These are phyloP conservation scores for Bovichtus variegatus DNA, from an alignment of 2,797 vertebrate genomes.

Conservation along the genomic window DNA sequence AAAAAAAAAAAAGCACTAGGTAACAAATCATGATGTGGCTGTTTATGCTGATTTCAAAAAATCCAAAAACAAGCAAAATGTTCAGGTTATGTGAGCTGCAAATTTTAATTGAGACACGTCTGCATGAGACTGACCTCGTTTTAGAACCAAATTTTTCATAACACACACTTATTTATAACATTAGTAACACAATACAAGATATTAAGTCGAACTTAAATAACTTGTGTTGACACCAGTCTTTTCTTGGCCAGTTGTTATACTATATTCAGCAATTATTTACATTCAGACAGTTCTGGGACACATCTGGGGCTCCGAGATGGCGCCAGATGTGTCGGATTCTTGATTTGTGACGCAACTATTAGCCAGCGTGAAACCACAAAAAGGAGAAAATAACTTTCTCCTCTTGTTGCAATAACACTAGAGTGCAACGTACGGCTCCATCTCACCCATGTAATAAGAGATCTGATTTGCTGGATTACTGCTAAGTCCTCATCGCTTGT, in stretches of 20 bases:
- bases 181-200: constrained; percentile 49
- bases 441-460: constrained; percentile 74
- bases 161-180: constrained; percentile 29
- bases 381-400: constrained; percentile 61
- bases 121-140: constrained; percentile 19
- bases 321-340: constrained; percentile 71
- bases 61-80: background rate
- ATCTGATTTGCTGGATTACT: constrained; percentile 72
- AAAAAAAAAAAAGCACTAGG: background rate
- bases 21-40: background rate
- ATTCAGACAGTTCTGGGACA: constrained; percentile 46
- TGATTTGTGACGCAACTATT: constrained; percentile 76
- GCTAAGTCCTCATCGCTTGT: constrained; percentile 70
- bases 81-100: background rate
- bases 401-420: constrained; percentile 67
- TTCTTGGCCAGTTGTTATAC: constrained; percentile 17
- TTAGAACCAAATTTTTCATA: constrained; percentile 23
- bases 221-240: constrained; percentile 17
- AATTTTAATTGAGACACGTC: background rate
- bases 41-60: background rate
- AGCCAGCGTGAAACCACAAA: constrained; percentile 75
- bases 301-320: constrained; percentile 56
- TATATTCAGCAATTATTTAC: constrained; percentile 64
- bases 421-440: constrained; percentile 47
- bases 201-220: constrained; percentile 50